phyloP scores from a whole-genome alignment of 2,113 vertebrate genomes.

The Regulus satrapa region DNA sequence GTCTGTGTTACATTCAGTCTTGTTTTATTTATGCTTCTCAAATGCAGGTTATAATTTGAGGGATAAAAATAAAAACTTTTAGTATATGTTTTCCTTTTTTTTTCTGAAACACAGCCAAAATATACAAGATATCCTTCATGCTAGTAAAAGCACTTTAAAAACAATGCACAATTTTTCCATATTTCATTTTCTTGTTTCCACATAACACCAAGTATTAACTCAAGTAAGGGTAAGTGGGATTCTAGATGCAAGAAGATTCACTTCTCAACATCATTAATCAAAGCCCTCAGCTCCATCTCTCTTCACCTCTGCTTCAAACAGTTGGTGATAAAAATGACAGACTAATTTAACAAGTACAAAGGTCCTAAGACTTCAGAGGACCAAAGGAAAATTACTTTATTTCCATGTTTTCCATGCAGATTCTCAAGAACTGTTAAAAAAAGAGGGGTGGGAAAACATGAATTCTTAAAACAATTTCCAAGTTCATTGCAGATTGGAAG shows the following conservation, averaged over 20 bases:
- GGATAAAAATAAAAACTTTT: constrained; percentile 56
- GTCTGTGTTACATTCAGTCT: not conserved
- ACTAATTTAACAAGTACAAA: not conserved
- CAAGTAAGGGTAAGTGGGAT: not conserved
- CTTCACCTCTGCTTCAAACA: not conserved
- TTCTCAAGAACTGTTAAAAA: not conserved
- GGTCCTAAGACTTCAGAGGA: not conserved
- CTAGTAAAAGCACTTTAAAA: not conserved
- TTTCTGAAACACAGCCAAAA: not conserved
- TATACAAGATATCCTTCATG: not conserved
- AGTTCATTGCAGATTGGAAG: not conserved
- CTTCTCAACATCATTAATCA: not conserved
- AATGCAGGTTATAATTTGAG: constrained; percentile 50
- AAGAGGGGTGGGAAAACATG: fast-evolving
- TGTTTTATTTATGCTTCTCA: constrained; percentile 33
- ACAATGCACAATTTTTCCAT: not conserved
- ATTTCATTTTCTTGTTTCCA: not conserved
- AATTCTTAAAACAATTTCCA: not conserved
- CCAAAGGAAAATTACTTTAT: not conserved
- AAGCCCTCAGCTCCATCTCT: not conserved
- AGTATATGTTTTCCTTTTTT: not conserved
- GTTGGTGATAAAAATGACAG: not conserved
- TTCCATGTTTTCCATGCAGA: not conserved
- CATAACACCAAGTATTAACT: not conserved
- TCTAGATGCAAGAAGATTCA: not conserved